Evolutionary conservation across 2,113 vertebrate species (phyloP), one percentile per base, ranked within the genome.

Genomic region (Trogon melanurus): DNA sequence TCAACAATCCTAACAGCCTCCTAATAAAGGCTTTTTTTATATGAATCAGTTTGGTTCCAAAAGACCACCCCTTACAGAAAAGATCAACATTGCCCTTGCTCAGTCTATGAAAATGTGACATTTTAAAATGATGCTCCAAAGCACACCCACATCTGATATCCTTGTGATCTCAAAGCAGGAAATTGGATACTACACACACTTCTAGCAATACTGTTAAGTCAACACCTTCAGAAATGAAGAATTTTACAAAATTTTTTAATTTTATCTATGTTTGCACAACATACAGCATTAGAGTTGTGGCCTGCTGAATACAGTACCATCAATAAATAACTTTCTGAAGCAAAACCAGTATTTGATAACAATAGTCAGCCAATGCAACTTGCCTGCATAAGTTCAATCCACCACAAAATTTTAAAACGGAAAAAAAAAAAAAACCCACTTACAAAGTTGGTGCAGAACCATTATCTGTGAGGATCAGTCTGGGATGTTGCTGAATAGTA

Each of bases 371-470:
- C 76, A 71, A 2, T 3, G 29, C 58, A 66, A 45, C 16, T 30
- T 53, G 8, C 16, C 29, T 60, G 56, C 30, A 34, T 4, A 29
- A 75, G 16, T 60, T 88, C 54, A 54, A 60, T 11, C 53, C 50
- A 38, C 11, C 53, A 56, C 19, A 78, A 94, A 89, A 60, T 44
- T 48, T 67, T 9, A 44, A 32, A 44, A 83, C 22, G 50, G 50
- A 89, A 45, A 30, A 23, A 61, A 36, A 14, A 29, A 29, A 48
- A 70, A 91, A 44, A 38, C 26, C 32, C 50, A 98, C 99, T 99
- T 96, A 99, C 99, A 99, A 99, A 53, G 98, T 98, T 88, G 98
- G 98, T 67, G 97, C 97, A 71, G 98, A 98, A 90, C 98, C 98
- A 19, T 96, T 98, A 89, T 98, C 98, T 84, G 98, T 72, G 6